phyloP scores from a whole-genome alignment of 2,888 invertebrate genomes.

The Chesias legatella region DNA sequence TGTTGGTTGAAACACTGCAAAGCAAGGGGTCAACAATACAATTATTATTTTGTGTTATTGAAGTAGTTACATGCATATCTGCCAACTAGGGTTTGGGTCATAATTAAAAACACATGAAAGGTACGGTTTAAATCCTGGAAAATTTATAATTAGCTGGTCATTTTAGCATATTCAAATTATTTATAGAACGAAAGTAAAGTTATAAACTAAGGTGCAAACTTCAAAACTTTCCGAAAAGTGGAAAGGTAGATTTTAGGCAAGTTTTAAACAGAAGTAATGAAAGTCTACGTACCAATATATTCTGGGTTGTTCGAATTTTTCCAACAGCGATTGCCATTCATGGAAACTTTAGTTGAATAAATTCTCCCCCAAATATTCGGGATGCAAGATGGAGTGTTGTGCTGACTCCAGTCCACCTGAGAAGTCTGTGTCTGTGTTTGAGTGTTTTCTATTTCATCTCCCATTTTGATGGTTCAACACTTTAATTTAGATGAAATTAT shows the following conservation, averaged over 20 bases:
- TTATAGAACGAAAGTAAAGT: too few species aligned
- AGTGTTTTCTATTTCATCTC: conserved; percentile 57
- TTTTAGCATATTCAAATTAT: too few species aligned
- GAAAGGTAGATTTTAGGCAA: conserved; percentile 14
- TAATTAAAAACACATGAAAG: too few species aligned
- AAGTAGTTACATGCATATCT: too few species aligned
- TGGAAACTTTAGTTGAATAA: conserved; percentile 60
- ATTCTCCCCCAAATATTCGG: conserved; percentile 76
- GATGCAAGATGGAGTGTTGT: conserved; percentile 57
- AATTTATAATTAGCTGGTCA: too few species aligned
- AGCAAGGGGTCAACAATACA: too few species aligned
- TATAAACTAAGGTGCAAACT: too few species aligned
- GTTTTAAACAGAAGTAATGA: background rate
- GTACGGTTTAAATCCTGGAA: too few species aligned
- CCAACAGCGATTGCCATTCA: conserved; percentile 57
- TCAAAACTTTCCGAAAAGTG: conserved; percentile 1
- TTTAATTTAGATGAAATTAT: background rate
- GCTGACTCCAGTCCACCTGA: conserved; percentile 71
- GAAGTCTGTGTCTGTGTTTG: conserved; percentile 75
- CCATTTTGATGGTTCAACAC: conserved; percentile 41
- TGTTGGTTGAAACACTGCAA: too few species aligned
- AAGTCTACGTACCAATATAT: conserved; percentile 56
- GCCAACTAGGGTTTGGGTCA: too few species aligned
- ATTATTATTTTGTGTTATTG: too few species aligned
- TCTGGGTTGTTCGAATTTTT: conserved; percentile 46